Base-by-base conservation (phyloP, 1,140 invertebrate genomes). In the Zaprionus davidi region DNA sequence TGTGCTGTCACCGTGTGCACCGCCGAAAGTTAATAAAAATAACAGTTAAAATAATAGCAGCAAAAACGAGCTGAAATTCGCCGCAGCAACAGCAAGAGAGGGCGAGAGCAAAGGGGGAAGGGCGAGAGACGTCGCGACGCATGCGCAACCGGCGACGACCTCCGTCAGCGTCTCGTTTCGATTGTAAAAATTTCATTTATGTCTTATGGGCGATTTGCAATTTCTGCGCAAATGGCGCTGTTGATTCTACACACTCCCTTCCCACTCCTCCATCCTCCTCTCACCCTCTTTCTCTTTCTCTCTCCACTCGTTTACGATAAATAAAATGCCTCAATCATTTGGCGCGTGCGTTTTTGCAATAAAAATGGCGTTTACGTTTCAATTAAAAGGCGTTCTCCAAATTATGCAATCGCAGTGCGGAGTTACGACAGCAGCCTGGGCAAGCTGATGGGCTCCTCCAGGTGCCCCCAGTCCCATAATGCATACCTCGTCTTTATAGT, bases 111-210 rank as follows among this genome's bases (percentile, higher is more conserved):
- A n/a, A n/a, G 2, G 15, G n/a, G 6, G 41, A n/a, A 17, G 41
- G 41, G 3, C 6, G 5, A 38, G 5, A n/a, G 15, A 2, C 5
- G 38, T 6, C 38, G 15, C 73, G 57, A 44, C 75, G 49, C 53
- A 82, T 69, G 69, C 68, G 64, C 64, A 60, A 46, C 70, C 38
- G 46, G 58, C n/a, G 64, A 44, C 74, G 74, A 72, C 74, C 69
- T 68, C 64, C 75, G 62, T 74, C 68, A 68, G 28, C 44, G 76
- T 71, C 68, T 79, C 70, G 71, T 72, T 81, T 88, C 85, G 85
- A 85, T 85, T 85, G 85, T 90, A 90, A 90, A 90, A 90, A 90
- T 90, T 90, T 82, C 82, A 90, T 90, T 90, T 82, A 90, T 90
- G 79, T 74, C 78, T 90, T 90, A 90, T 90, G 82, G 79, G 51